Percentiles rank a stretch among this genome's conserved stretches.
Conservation (phyloP, 2,888 invertebrate genomes). For the Piscicola geometra region DNA sequence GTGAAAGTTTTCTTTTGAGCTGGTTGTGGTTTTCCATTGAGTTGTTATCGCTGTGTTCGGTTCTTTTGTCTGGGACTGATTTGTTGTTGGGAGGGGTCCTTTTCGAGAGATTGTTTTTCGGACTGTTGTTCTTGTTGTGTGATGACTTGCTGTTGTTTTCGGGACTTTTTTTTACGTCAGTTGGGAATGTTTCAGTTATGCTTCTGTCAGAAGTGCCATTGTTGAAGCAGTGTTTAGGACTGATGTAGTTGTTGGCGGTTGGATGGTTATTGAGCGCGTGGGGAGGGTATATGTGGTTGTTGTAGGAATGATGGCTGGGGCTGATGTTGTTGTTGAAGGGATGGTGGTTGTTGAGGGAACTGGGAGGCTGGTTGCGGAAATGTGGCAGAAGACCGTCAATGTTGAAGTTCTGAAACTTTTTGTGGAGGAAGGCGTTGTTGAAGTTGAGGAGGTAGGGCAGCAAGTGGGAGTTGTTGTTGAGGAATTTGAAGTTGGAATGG, state of each 20-base stretch:
- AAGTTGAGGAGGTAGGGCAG: neutral
- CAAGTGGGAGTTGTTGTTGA: conserved; percentile 7
- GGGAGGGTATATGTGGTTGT: neutral
- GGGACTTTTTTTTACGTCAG: too few relatives aligned
- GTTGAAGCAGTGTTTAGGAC: too few relatives aligned
- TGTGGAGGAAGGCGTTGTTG: conserved; percentile 8
- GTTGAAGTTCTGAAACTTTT: conserved; percentile 10
- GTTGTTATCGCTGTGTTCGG: too few relatives aligned
- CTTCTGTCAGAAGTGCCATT: too few relatives aligned
- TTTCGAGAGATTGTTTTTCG: too few relatives aligned
- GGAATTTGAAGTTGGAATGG: conserved; percentile 2
- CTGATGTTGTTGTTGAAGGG: neutral
- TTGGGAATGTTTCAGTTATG: too few relatives aligned
- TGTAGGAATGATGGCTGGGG: neutral
- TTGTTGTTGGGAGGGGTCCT: too few relatives aligned
- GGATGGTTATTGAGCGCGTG: neutral
- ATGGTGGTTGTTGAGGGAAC: neutral
- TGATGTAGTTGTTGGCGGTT: neutral
- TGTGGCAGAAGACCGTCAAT: neutral
- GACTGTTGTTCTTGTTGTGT: too few relatives aligned
- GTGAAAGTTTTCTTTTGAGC: too few relatives aligned
- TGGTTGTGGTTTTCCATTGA: too few relatives aligned
- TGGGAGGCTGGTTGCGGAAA: neutral
- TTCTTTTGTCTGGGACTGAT: too few relatives aligned
- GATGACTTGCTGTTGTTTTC: too few relatives aligned